Conservation (phyloP, 1,140 invertebrate genomes). For the Dreissena polymorpha region DNA sequence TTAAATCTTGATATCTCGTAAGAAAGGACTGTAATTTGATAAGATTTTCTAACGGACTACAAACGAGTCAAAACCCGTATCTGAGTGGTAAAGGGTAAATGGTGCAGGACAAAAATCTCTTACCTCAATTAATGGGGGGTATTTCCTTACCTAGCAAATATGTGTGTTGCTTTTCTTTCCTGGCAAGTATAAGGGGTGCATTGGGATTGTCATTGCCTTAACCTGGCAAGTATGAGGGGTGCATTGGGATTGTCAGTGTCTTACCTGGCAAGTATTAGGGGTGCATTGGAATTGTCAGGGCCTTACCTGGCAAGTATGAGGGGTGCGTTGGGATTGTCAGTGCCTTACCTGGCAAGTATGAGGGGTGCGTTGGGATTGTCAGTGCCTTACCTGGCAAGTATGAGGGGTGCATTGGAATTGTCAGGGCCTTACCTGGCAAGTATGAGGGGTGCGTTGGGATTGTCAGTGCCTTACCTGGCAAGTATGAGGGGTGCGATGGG, state of each 20-base stretch:
- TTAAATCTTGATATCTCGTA: too few relatives aligned
- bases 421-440: slow-evolving; percentile 94
- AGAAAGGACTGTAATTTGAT: too few relatives aligned
- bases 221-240: slow-evolving; percentile 97
- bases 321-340: slow-evolving; percentile 98
- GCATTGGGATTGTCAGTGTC: slow-evolving; percentile 98
- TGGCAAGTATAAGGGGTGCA: slow-evolving; percentile 96
- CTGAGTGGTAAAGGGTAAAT: too few relatives aligned
- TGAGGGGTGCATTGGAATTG: slow-evolving; percentile 98
- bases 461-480: slow-evolving; percentile 93
- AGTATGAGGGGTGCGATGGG: slow-evolving; percentile 98
- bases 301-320: slow-evolving; percentile 94
- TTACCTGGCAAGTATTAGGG: slow-evolving; percentile 93
- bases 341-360: slow-evolving; percentile 94
- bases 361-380: slow-evolving; percentile 98
- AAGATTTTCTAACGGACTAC: too few relatives aligned
- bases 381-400: slow-evolving; percentile 94
- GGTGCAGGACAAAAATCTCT: too few relatives aligned
- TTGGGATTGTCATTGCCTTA: slow-evolving; percentile 98
- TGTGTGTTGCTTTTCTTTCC: too few relatives aligned
- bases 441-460: slow-evolving; percentile 98
- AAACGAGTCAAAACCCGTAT: too few relatives aligned
- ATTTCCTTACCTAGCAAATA: too few relatives aligned
- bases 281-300: slow-evolving; percentile 98
- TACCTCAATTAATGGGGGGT: too few relatives aligned